Percentiles rank a stretch among this genome's conserved stretches.
Conservation (phyloP, 1,140 invertebrate species). For the Camponotus vicinus region DNA sequence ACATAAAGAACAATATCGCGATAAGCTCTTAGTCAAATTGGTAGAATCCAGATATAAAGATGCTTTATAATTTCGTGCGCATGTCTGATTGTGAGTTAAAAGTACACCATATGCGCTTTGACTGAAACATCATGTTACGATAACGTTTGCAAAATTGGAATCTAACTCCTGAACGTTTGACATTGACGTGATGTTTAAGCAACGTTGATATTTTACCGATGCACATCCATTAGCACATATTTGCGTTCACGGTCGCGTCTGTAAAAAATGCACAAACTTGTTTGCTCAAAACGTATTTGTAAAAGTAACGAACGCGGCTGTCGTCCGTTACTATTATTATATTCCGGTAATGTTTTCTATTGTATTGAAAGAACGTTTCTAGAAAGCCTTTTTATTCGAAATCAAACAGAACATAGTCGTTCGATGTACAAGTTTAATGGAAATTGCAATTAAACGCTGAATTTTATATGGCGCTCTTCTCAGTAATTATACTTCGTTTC, state of each 20-base stretch:
- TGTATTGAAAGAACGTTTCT: slow-evolving; percentile 3
- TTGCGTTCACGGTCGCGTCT: slow-evolving; percentile 19
- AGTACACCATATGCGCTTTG: background rate
- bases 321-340: background rate
- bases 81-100: background rate
- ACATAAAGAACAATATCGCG: background rate
- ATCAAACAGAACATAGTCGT: background rate
- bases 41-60: background rate
- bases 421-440: slow-evolving; percentile 23
- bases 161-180: slow-evolving; percentile 46
- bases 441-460: slow-evolving; percentile 60
- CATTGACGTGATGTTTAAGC: slow-evolving; percentile 55
- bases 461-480: slow-evolving; percentile 56
- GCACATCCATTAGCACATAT: slow-evolving; percentile 60
- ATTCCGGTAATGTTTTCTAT: slow-evolving; percentile 14
- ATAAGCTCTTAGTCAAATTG: background rate
- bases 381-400: background rate
- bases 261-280: slow-evolving; percentile 1
- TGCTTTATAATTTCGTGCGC: background rate
- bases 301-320: background rate
- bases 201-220: slow-evolving; percentile 49
- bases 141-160: slow-evolving; percentile 35
- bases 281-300: slow-evolving; percentile 27
- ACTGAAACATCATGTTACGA: slow-evolving; percentile 6
- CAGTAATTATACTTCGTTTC: slow-evolving; percentile 57